Conservation (phyloP, 2,797 vertebrate species). For the Enteromius trimaculatus region DNA sequence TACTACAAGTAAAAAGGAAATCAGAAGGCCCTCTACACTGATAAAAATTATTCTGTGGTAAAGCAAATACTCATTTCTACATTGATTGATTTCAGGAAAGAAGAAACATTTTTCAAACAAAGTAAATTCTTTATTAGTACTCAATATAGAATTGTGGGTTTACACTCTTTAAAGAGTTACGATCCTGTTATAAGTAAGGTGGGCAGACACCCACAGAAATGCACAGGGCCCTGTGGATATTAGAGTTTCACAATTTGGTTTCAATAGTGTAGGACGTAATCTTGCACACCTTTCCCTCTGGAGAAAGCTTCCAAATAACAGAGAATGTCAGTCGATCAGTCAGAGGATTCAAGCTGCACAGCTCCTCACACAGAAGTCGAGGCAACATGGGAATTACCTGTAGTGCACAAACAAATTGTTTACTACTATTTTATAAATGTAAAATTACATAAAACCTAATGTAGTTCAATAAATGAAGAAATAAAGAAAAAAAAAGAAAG, state of each 20-base stretch:
- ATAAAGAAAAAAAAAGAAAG: background rate
- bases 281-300: constrained; percentile 86
- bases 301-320: constrained; percentile 92
- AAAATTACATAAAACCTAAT: background rate
- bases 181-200: background rate
- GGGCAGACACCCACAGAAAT: background rate
- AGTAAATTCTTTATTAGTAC: background rate
- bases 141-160: too few species aligned
- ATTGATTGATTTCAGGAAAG: background rate
- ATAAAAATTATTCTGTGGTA: too few species aligned
- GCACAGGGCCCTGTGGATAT: background rate
- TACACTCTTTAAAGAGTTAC: too few species aligned
- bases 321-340: constrained; percentile 92
- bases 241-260: background rate
- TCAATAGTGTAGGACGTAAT: background rate
- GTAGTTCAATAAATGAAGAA: background rate
- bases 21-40: background rate
- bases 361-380: constrained; percentile 91
- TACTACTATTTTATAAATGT: background rate
- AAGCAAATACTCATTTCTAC: background rate
- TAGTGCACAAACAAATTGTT: background rate
- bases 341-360: constrained; percentile 97
- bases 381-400: constrained; percentile 98
- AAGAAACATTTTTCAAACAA: too few species aligned
- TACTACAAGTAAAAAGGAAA: background rate